Evolutionary conservation across 2,113 vertebrate species (phyloP).

Genomic region (Nothobranchius furzeri): DNA sequence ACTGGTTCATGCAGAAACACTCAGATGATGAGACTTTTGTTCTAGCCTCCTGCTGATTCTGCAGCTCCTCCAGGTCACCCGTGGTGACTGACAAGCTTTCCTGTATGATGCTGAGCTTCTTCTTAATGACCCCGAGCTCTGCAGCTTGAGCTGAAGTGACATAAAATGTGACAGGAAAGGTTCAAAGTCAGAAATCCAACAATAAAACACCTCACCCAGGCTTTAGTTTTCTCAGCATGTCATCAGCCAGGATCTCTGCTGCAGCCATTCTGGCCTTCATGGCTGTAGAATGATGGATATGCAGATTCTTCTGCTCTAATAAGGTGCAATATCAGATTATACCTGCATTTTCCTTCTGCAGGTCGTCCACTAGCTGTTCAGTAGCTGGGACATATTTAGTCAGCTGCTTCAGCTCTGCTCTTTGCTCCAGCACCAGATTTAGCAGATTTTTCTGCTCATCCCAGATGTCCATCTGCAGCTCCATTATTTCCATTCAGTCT

Average conservation of each 20-base stretch:
- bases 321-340: background rate
- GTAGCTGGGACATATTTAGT: background rate
- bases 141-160: conserved; percentile 22
- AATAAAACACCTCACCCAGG: background rate
- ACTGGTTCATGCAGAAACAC: too few species aligned
- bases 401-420: conserved; percentile 21
- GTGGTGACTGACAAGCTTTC: conserved; percentile 2
- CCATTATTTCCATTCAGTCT: background rate
- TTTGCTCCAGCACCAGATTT: conserved; percentile 31
- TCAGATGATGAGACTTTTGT: too few species aligned
- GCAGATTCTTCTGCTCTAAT: background rate
- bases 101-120: conserved; percentile 5
- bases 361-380: conserved; percentile 13
- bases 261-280: conserved; percentile 21
- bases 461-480: conserved; percentile 14
- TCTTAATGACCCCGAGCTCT: conserved; percentile 12
- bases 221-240: conserved; percentile 26
- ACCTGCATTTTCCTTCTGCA: conserved; percentile 36
- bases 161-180: background rate
- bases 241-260: conserved; percentile 21
- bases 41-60: conserved; percentile 40
- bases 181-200: background rate
- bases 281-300: conserved; percentile 1
- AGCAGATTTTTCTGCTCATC: conserved; percentile 30
- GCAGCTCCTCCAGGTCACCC: background rate